These are phyloP conservation scores for Macropus fuliginosus DNA, from an alignment of 2,797 vertebrate species.

Conservation along the genomic window DNA sequence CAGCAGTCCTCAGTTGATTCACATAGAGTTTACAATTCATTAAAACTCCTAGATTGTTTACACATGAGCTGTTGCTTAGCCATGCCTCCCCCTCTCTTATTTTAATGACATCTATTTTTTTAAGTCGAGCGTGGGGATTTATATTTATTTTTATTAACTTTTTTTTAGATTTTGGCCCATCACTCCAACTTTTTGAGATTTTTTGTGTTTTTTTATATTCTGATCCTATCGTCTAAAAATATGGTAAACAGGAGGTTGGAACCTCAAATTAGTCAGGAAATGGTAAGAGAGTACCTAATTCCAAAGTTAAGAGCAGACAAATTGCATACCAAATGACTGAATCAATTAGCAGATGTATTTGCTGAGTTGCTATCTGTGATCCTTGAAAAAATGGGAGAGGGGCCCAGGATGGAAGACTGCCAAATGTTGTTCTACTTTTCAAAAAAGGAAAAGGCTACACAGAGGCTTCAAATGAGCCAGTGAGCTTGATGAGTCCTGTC, in stretches of 20 bases:
- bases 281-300: background rate
- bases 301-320: background rate
- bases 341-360: background rate
- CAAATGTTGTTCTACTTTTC: background rate
- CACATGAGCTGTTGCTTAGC: background rate
- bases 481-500: background rate
- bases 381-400: background rate
- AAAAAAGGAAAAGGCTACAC: background rate
- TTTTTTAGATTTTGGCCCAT: background rate
- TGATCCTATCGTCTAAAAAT: background rate
- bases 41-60: background rate
- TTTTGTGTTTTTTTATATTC: background rate
- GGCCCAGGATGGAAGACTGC: background rate
- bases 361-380: background rate
- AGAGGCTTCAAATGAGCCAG: background rate
- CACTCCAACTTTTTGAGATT: background rate
- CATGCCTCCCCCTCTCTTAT: background rate
- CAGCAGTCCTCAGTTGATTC: background rate
- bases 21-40: background rate
- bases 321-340: background rate
- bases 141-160: background rate
- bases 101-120: background rate
- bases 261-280: background rate
- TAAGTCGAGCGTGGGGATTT: background rate
- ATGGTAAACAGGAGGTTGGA: background rate